Evolutionary conservation across 2,113 vertebrate genomes (phyloP).

Genomic region (Loxodonta africana): DNA sequence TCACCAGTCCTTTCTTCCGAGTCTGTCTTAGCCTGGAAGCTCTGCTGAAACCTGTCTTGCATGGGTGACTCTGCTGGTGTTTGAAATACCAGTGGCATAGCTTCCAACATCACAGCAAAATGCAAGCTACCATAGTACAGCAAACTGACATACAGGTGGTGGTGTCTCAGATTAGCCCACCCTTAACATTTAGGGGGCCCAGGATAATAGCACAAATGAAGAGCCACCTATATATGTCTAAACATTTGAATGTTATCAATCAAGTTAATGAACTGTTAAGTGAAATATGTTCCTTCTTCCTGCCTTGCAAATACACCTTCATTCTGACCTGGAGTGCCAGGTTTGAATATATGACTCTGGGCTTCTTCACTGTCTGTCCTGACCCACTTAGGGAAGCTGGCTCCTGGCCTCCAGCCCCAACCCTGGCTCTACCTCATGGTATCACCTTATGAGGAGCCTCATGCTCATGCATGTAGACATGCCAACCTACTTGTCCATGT

Average conservation of each 20-base stretch:
- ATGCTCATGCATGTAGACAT: accelerated
- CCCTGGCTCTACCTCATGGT: background rate
- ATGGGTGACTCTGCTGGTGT: too few species aligned
- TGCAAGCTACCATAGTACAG: too few species aligned
- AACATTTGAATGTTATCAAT: background rate
- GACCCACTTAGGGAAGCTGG: background rate
- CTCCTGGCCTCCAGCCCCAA: background rate
- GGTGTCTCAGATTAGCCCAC: background rate
- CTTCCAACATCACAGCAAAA: too few species aligned
- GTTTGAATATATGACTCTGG: background rate
- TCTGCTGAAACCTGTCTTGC: too few species aligned
- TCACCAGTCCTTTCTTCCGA: too few species aligned
- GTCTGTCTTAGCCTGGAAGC: too few species aligned
- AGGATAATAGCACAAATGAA: background rate
- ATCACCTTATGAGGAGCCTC: accelerated
- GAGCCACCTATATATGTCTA: accelerated
- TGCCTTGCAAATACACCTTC: background rate
- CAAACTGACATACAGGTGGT: too few species aligned
- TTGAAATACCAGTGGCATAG: too few species aligned
- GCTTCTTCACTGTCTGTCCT: accelerated
- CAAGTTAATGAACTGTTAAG: background rate
- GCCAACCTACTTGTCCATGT: background rate
- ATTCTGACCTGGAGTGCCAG: background rate
- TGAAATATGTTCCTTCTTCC: accelerated
- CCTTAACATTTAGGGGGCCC: background rate